Evolutionary conservation across 2,113 vertebrate genomes (phyloP), one percentile per base, ranked within the genome.

Genomic region (Phainopepla nitens): DNA sequence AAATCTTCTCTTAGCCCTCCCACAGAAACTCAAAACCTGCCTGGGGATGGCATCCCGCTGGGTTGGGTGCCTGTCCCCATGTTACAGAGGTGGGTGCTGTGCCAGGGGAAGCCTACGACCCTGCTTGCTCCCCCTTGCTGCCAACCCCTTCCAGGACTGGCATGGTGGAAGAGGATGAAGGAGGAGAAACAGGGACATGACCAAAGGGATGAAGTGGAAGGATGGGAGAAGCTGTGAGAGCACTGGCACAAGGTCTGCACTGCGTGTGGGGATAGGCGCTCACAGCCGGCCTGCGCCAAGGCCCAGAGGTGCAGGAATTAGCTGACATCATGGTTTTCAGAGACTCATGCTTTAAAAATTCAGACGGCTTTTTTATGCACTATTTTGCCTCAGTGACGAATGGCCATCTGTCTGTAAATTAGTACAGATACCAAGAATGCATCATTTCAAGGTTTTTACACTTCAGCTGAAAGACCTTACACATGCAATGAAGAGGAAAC

Each of bases 221-320:
- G 35, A n/a, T 1, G 2, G 56, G 29, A 64, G 39, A 68, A 47
- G 44, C 31, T 49, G 47, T 0, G 7, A 62, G 27, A 69, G 29
- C 83, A 57, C 2, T 0, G 2, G 56, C 33, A 36, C 27, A 28
- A 68, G 35, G 28, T 41, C 61, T 64, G 56, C 72, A 31, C 0
- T 1, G 42, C 1, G 0, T 1, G 0, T 2, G 6, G 54, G 53
- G 64, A n/a, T 0, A 16, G 47, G 25, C 0, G 1, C 36, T 16
- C 0, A 1, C 4, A 6, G 45, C 68, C 1, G 1, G 58, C 44
- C 71, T 21, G 7, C 0, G 0, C 76, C 33, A 49, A 69, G 35
- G 44, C 10, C 53, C 39, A 42, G 2, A 3, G 68, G 45, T 0
- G 1, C 58, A 91, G 82, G 82, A 87, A 70, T 23, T 14, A 87